A percentile compares a stretch with the other conserved stretches of the same genome.
Conservation (phyloP, 1,140 invertebrate genomes). For the Euwallacea fornicatus region DNA sequence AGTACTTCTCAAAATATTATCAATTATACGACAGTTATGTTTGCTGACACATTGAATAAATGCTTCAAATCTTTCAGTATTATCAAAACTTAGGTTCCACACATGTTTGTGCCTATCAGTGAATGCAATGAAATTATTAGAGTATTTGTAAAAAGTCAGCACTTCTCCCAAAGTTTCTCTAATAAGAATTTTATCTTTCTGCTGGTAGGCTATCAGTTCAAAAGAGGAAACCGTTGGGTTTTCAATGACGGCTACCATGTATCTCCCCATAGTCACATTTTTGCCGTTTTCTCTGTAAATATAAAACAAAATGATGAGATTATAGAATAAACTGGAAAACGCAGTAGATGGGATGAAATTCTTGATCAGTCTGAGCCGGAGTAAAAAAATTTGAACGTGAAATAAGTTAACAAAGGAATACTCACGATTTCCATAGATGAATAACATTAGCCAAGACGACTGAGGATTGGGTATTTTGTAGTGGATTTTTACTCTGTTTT, state of each 20-base stretch:
- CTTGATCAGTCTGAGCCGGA: no score
- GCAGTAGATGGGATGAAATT: no score
- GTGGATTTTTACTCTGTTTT: background rate
- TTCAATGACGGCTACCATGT: constrained; percentile 27
- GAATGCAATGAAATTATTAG: constrained; percentile 28
- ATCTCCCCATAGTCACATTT: constrained; percentile 18
- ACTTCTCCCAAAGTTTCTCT: constrained; percentile 10
- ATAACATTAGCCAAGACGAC: constrained; percentile 30
- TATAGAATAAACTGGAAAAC: no score
- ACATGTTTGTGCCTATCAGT: constrained; percentile 13
- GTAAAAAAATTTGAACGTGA: no score
- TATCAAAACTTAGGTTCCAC: constrained; percentile 30
- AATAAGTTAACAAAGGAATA: background rate
- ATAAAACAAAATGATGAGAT: no score
- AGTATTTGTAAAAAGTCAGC: constrained; percentile 18
- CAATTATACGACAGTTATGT: constrained; percentile 14
- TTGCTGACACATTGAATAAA: constrained; percentile 18
- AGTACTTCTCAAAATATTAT: constrained; percentile 13
- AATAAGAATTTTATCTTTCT: constrained; percentile 26
- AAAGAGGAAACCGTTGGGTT: background rate
- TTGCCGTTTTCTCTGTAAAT: constrained; percentile 29
- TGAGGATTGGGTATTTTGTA: constrained; percentile 6
- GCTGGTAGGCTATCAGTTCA: constrained; percentile 34
- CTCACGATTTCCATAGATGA: constrained; percentile 32
- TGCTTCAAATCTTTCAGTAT: constrained; percentile 4